Evolutionary conservation across 1,140 invertebrate genomes (phyloP), one percentile per base, ranked within the genome.

Genomic region (Nephotettix cincticeps): DNA sequence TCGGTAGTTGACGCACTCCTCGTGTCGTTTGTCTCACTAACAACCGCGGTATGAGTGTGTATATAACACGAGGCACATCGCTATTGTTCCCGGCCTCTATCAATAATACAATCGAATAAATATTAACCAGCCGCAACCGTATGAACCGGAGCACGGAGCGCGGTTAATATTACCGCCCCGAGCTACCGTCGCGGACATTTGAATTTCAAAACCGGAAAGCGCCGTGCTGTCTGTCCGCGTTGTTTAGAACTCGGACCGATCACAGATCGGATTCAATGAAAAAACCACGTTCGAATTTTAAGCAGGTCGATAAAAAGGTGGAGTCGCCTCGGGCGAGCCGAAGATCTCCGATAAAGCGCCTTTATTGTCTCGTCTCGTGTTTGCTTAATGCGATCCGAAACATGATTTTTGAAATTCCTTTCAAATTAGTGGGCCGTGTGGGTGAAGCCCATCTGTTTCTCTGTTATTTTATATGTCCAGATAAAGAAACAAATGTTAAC

Each of bases 201-300:
- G 64, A 67, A 67, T 67, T 67, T 67, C 64, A 67, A 67, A 67
- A 67, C 64, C 40, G 30, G 36, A 67, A 43, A 67, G 64, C 64
- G 64, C 64, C 64, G 64, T 23, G 64, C 64, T 67, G 64, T 67
- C 64, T 67, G 64, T 45, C 36, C 64, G 30, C 64, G 64, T 67
- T 67, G 64, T 67, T 67, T 67, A 67, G 45, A 43, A 67, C 64
- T 67, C 14, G 27, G 36, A 67, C 64, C 64, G 30, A 67, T 67
- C 64, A 67, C 64, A 43, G 64, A 43, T 43, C 32, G 30, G 36
- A 43, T 67, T 67, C 64, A 67, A 67, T 67, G 64, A 67, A 67
- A 67, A 67, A 67, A 67, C 64, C 64, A 67, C n/a, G 64, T 67
- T 67, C 64, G 64, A 67, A 67, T 67, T 67, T 67, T 67, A 67